Evolutionary conservation across 35 echinoderm and acorn worm species (phyloP).

Genomic region (Strongylocentrotus purpuratus): DNA sequence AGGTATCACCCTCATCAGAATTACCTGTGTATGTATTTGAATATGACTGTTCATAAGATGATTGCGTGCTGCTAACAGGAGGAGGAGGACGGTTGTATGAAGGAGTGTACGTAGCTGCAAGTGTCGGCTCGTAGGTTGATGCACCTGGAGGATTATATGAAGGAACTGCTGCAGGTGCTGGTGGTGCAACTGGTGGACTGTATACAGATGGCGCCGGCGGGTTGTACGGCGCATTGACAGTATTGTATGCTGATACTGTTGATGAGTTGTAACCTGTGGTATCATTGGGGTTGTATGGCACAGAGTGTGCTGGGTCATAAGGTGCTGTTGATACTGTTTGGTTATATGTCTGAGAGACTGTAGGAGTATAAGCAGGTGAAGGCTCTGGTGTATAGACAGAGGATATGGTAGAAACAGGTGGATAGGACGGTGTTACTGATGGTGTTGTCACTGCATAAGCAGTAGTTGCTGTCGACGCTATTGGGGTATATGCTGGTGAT

Average conservation of each 20-base stretch:
- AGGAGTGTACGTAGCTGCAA: not conserved
- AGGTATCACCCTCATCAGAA: not conserved
- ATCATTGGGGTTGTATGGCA: not conserved
- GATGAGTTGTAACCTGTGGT: not conserved
- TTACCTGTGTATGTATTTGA: not conserved
- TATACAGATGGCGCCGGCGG: not conserved
- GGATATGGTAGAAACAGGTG: not conserved
- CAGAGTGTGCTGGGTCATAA: not conserved
- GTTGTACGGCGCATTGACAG: not conserved
- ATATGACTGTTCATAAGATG: not conserved
- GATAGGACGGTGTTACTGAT: not conserved
- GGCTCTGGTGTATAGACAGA: not conserved
- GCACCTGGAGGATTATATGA: not conserved
- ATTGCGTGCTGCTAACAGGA: not conserved
- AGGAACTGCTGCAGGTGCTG: constrained; percentile 1
- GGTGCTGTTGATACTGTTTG: not conserved
- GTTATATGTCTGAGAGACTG: constrained; percentile 4
- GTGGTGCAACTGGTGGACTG: not conserved
- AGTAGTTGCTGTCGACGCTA: not conserved
- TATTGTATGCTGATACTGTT: not conserved
- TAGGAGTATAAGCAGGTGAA: not conserved
- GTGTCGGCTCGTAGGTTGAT: constrained; percentile 11
- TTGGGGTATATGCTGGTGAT: constrained; percentile 23
- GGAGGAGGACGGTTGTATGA: constrained; percentile 24
- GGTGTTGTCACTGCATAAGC: not conserved